Conservation (phyloP, 1,140 invertebrate species). For the Arctopsyche grandis region DNA sequence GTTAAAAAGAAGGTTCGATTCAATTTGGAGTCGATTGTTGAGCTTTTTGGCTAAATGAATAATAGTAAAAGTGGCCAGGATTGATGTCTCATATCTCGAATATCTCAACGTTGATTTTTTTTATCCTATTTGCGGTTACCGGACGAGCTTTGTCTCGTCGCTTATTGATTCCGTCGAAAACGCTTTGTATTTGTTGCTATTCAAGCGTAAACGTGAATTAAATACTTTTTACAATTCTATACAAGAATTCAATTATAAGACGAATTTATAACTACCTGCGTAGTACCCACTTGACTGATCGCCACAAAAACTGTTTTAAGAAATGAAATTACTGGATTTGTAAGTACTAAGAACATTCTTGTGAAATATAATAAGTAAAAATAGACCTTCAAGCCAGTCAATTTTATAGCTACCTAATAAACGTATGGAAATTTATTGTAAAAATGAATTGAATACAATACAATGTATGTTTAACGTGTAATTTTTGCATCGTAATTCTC, state of each 20-base stretch:
- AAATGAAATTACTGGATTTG: too few relatives aligned
- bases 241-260: conserved; percentile 20
- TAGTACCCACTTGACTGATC: too few relatives aligned
- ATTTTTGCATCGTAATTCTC: conserved; percentile 12
- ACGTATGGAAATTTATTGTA: too few relatives aligned
- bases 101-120: not conserved
- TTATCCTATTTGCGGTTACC: not conserved
- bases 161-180: conserved; percentile 7
- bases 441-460: too few relatives aligned
- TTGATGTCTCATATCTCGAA: conserved; percentile 15
- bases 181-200: conserved; percentile 23
- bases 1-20: conserved; percentile 13
- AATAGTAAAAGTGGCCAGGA: conserved; percentile 26
- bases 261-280: not conserved
- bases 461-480: not conserved
- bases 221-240: conserved; percentile 29
- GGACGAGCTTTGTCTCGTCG: conserved; percentile 22
- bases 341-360: too few relatives aligned
- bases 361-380: too few relatives aligned
- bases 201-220: conserved; percentile 30
- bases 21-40: conserved; percentile 7
- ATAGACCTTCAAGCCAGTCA: too few relatives aligned
- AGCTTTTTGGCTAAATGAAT: not conserved
- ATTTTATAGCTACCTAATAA: too few relatives aligned
- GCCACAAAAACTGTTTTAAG: too few relatives aligned